Conservation (phyloP, 2,888 invertebrate genomes). For the Tipula unca region DNA sequence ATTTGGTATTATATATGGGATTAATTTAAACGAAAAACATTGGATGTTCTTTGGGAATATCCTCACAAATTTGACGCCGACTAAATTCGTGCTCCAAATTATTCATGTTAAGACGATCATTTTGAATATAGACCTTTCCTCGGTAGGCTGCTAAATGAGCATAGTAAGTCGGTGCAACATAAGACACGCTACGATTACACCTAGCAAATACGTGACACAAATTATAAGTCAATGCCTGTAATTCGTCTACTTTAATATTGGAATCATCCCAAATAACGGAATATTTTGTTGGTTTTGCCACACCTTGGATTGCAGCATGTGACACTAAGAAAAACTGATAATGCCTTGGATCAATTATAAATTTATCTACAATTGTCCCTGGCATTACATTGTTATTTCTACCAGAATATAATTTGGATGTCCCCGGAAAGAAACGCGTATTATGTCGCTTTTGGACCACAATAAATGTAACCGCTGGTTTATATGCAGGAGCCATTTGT, state of each 20-base stretch:
- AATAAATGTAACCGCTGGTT: constrained; percentile 78
- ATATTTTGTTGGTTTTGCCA: constrained; percentile 79
- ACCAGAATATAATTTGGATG: constrained; percentile 44
- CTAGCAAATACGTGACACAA: constrained; percentile 80
- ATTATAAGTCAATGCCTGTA: constrained; percentile 72
- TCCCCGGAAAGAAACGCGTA: constrained; percentile 53
- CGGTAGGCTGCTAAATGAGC: constrained; percentile 78
- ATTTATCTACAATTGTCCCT: constrained; percentile 78
- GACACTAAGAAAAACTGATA: constrained; percentile 81
- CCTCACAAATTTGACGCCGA: constrained; percentile 45
- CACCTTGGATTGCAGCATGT: constrained; percentile 67
- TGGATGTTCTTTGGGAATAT: constrained; percentile 48
- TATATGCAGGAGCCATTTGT: constrained; percentile 44
- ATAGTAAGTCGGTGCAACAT: constrained; percentile 81
- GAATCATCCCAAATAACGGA: constrained; percentile 75
- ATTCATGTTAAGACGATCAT: constrained; percentile 29
- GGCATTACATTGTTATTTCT: constrained; percentile 69
- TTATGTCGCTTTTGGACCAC: constrained; percentile 97
- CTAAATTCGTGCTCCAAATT: constrained; percentile 46
- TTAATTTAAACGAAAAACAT: constrained; percentile 65
- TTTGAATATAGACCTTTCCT: constrained; percentile 42
- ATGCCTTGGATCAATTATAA: constrained; percentile 78
- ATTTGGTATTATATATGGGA: too few species aligned
- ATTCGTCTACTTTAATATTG: constrained; percentile 57
- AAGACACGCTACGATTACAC: constrained; percentile 74